Base-by-base conservation (phyloP, 2,113 vertebrate species). In the Bucco capensis region DNA sequence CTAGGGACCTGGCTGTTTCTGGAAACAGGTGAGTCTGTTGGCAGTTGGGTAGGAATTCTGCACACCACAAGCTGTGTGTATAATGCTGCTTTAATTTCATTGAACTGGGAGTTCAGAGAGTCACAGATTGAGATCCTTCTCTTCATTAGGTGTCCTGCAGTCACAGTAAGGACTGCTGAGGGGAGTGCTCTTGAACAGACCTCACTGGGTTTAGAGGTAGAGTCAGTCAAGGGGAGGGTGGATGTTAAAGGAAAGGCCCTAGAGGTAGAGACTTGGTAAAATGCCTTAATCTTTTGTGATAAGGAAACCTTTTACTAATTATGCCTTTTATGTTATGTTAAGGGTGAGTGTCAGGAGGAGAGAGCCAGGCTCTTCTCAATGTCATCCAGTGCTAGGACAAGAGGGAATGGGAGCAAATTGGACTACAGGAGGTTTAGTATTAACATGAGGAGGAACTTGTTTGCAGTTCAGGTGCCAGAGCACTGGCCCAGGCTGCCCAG, bases 191-290 rank as follows among this genome's bases (percentile, higher is more conserved):
- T 35, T 60, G 30, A 54, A 4, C 21, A 67, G 38, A 18, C 7
- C 0, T 23, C 1, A 38, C 6, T 0, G 0, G 8, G 1, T 42
- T 28, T 6, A 15, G 37, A 24, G 30, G 18, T 31, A 17, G 10
- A 50, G 35, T 14, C 40, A 60, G 0, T 24, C 7, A 15, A 6
- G 17, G 16, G 13, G 16, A 56, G 19, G n/a, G n/a, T n/a, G n/a
- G n/a, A n/a, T n/a, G n/a, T n/a, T n/a, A n/a, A n/a, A n/a, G n/a
- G n/a, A n/a, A n/a, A n/a, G n/a, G n/a, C n/a, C n/a, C n/a, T n/a
- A n/a, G n/a, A n/a, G n/a, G n/a, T n/a, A n/a, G n/a, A n/a, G n/a
- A n/a, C n/a, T n/a, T 30, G 14, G 14, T 31, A 64, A 86, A 77
- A 86, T 18, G 1, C 38, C 24, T 80, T 54, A 21, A 25, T 18